Conservation (phyloP, 53 echinoderm and acorn worm genomes). For the Antedon mediterranea region DNA sequence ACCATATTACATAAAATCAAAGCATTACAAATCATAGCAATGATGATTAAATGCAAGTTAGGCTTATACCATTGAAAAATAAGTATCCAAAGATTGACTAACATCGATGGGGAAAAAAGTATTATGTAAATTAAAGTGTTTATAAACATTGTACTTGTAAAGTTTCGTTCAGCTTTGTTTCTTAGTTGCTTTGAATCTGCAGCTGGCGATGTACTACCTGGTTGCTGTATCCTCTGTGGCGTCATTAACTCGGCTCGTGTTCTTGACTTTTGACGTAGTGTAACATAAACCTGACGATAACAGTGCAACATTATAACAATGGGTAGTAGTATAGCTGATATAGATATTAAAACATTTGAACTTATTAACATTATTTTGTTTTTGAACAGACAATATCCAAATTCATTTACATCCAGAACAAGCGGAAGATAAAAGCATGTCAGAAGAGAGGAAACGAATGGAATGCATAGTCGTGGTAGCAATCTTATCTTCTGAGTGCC, state of each 20-base stretch:
- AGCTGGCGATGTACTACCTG: background rate
- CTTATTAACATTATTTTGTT: background rate
- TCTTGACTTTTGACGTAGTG: background rate
- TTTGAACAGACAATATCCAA: background rate
- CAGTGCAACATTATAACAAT: background rate
- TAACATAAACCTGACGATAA: background rate
- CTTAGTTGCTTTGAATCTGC: background rate
- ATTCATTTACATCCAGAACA: background rate
- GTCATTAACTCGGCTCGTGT: background rate
- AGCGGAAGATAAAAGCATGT: background rate
- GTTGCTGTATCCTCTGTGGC: background rate
- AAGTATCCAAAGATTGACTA: no score
- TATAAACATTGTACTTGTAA: background rate
- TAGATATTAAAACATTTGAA: background rate
- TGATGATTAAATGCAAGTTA: background rate
- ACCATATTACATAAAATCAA: background rate
- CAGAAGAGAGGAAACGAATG: background rate
- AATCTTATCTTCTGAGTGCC: background rate
- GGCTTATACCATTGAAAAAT: background rate
- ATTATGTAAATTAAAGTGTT: background rate
- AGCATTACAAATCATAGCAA: background rate
- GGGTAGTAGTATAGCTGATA: background rate
- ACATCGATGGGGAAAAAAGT: background rate
- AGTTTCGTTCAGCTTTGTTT: background rate
- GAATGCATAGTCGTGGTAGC: background rate